These are phyloP conservation scores for Eidolon helvum DNA, from an alignment of 2,113 vertebrate species.

Conservation along the genomic window DNA sequence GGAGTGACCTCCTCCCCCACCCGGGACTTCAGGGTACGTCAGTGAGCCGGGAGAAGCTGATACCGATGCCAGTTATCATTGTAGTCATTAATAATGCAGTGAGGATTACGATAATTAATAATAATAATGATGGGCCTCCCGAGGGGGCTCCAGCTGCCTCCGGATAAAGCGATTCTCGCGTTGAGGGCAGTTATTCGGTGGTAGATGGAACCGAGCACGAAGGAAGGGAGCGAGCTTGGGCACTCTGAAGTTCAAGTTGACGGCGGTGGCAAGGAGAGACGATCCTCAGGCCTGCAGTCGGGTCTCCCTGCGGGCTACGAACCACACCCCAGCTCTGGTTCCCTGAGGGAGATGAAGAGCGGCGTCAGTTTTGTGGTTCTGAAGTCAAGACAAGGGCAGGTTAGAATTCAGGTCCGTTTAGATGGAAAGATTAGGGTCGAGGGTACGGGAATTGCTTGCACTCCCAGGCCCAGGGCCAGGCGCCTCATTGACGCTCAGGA, in stretches of 20 bases:
- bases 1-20: neutral
- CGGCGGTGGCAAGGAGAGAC: neutral
- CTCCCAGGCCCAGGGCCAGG: neutral
- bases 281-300: neutral
- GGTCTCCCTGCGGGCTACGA: neutral
- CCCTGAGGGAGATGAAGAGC: neutral
- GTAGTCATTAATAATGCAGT: constrained; percentile 60
- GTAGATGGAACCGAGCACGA: neutral
- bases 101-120: constrained; percentile 73
- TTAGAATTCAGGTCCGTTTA: neutral
- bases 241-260: constrained; percentile 88
- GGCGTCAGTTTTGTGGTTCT: neutral
- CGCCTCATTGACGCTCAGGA: rapidly evolving
- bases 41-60: constrained; percentile 27
- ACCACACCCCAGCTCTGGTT: neutral
- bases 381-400: neutral
- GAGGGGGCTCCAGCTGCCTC: constrained; percentile 71
- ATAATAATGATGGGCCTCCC: constrained; percentile 68
- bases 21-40: neutral
- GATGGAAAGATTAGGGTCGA: neutral
- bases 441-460: rapidly evolving
- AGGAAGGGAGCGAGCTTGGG: constrained; percentile 40
- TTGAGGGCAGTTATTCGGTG: neutral
- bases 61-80: constrained; percentile 34
- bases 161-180: constrained; percentile 31